These are phyloP conservation scores for Dipodomys merriami DNA, from an alignment of 2,113 vertebrate species.

Conservation along the genomic window DNA sequence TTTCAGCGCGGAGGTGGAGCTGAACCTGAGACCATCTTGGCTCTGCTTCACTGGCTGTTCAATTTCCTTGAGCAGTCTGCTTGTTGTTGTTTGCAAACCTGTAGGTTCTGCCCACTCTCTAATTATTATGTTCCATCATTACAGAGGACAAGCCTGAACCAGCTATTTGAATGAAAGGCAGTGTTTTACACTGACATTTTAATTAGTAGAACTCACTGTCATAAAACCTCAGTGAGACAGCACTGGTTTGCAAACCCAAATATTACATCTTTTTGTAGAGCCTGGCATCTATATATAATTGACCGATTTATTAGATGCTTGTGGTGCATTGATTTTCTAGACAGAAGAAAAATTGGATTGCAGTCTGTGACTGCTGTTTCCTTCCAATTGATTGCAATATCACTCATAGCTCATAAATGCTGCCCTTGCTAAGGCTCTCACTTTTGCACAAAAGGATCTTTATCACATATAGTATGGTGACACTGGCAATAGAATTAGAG, in stretches of 20 bases:
- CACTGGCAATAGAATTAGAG: slow-evolving; percentile 42
- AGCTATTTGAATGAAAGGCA: slow-evolving; percentile 62
- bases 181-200: slow-evolving; percentile 83
- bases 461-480: slow-evolving; percentile 55
- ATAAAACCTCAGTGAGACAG: slow-evolving; percentile 78
- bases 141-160: slow-evolving; percentile 59
- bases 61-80: slow-evolving; percentile 62
- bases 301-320: slow-evolving; percentile 80
- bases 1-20: not conserved
- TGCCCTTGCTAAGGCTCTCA: slow-evolving; percentile 50
- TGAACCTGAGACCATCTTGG: slow-evolving; percentile 9
- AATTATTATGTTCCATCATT: slow-evolving; percentile 77
- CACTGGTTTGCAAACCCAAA: slow-evolving; percentile 82
- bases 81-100: slow-evolving; percentile 72
- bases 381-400: slow-evolving; percentile 62
- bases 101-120: slow-evolving; percentile 64
- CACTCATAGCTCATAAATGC: slow-evolving; percentile 39
- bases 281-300: slow-evolving; percentile 81
- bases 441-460: slow-evolving; percentile 62
- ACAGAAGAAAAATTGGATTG: slow-evolving; percentile 63
- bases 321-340: slow-evolving; percentile 79
- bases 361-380: slow-evolving; percentile 75
- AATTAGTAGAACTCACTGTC: slow-evolving; percentile 79
- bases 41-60: not conserved
- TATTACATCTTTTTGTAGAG: slow-evolving; percentile 73